Conservation (phyloP, 2,888 invertebrate species). For the Mesochorus sp. region DNA sequence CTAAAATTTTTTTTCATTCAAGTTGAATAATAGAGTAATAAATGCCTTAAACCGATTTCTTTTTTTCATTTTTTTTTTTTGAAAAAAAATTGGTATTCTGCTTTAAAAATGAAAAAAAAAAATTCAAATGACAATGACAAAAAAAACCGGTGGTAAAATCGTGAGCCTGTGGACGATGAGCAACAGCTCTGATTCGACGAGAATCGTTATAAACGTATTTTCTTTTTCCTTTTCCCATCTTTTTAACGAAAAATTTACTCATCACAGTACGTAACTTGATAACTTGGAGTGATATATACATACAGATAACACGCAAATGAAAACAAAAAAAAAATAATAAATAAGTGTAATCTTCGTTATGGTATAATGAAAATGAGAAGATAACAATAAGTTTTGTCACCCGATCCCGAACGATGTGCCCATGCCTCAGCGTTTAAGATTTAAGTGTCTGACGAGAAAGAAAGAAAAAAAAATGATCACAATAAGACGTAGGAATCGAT, state of each 20-base stretch:
- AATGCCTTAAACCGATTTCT: not conserved
- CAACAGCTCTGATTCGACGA: slow-evolving; percentile 20
- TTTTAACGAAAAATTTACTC: slow-evolving; percentile 47
- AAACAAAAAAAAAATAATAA: slow-evolving; percentile 19
- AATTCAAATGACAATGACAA: too few relatives aligned
- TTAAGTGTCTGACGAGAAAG: slow-evolving; percentile 19
- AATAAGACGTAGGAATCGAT: slow-evolving; percentile 49
- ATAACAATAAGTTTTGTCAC: slow-evolving; percentile 7
- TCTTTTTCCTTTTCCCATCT: slow-evolving; percentile 27
- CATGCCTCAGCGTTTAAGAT: slow-evolving; percentile 5
- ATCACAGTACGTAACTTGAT: slow-evolving; percentile 31
- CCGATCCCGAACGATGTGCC: not conserved
- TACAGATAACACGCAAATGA: slow-evolving; percentile 21
- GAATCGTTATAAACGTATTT: slow-evolving; percentile 23
- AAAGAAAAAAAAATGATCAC: not conserved
- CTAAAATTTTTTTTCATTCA: not conserved
- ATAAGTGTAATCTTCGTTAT: slow-evolving; percentile 46
- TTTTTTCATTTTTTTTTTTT: not conserved
- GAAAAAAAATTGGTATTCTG: not conserved
- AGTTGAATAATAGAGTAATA: not conserved
- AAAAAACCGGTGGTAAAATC: not conserved
- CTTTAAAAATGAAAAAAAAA: not conserved
- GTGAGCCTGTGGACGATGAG: slow-evolving; percentile 12
- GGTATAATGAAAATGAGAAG: not conserved
- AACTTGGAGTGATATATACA: slow-evolving; percentile 50